Percentiles rank a stretch among this genome's conserved stretches.
Conservation (phyloP, 2,113 vertebrate genomes). For the Tachuris rubrigastra region DNA sequence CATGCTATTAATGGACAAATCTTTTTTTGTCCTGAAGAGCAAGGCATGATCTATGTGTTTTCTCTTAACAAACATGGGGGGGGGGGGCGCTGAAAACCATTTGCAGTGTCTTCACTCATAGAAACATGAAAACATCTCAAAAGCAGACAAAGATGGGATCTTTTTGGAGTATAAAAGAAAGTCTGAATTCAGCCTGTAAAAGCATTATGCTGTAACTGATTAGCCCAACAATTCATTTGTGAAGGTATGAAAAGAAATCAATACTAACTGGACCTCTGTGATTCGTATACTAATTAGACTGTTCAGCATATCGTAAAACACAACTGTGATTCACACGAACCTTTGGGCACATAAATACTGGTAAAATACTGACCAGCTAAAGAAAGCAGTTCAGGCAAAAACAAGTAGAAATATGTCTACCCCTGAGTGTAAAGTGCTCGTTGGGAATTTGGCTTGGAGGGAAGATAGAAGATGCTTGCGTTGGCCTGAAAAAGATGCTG, state of each 20-base stretch:
- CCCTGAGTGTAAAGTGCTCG: neutral
- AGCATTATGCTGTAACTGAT: neutral
- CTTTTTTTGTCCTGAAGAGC: neutral
- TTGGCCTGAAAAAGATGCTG: neutral
- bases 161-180: neutral
- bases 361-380: neutral
- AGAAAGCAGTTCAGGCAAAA: neutral
- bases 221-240: neutral
- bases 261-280: neutral
- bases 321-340: neutral
- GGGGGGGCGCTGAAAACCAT: neutral
- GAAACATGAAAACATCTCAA: neutral
- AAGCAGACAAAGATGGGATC: neutral
- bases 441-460: neutral
- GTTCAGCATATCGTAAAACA: neutral
- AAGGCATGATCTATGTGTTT: neutral
- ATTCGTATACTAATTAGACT: neutral
- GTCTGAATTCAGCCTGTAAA: neutral
- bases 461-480: neutral
- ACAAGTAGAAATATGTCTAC: neutral
- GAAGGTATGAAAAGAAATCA: neutral
- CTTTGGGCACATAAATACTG: neutral
- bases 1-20: neutral
- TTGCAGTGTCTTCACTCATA: neutral
- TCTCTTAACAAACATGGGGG: neutral